phyloP scores from a whole-genome alignment of 2,797 vertebrate genomes.

The Knipowitschia caucasica region DNA sequence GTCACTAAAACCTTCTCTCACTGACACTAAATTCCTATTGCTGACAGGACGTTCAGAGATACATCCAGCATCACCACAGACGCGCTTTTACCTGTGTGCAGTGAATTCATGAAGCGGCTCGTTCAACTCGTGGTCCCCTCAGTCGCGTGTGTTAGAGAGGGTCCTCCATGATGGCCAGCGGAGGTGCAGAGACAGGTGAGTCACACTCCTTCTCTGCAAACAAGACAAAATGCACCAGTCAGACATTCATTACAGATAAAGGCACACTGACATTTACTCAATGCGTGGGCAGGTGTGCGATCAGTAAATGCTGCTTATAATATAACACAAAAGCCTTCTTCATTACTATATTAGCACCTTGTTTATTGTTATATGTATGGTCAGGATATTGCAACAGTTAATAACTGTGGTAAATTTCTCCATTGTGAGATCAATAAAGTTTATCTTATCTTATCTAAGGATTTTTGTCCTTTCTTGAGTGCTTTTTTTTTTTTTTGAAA shows the following conservation, averaged over 20 bases:
- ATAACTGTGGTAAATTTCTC: too few relatives aligned
- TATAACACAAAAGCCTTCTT: slow-evolving; percentile 1
- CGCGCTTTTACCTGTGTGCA: slow-evolving; percentile 63
- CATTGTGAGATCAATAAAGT: too few relatives aligned
- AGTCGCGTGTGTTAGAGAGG: slow-evolving; percentile 59
- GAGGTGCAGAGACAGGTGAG: slow-evolving; percentile 8
- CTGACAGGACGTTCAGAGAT: background rate
- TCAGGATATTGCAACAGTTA: background rate
- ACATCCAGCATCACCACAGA: background rate
- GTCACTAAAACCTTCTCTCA: too few relatives aligned
- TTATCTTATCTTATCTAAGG: slow-evolving; percentile 1
- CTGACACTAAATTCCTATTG: background rate
- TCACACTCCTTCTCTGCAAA: slow-evolving; percentile 25
- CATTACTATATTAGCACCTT: too few relatives aligned
- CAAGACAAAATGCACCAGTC: slow-evolving; percentile 18
- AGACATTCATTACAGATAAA: slow-evolving; percentile 14
- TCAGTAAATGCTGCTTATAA: background rate
- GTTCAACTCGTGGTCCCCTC: slow-evolving; percentile 15
- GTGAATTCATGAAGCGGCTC: slow-evolving; percentile 66
- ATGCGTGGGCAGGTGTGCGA: slow-evolving; percentile 8
- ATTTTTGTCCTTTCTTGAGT: slow-evolving; percentile 3
- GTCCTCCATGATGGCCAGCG: slow-evolving; percentile 65
- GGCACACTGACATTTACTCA: slow-evolving; percentile 3
- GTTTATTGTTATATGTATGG: background rate
- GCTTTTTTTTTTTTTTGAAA: too few relatives aligned